Conservation (phyloP, 2,113 vertebrate genomes). For the Solea solea region DNA sequence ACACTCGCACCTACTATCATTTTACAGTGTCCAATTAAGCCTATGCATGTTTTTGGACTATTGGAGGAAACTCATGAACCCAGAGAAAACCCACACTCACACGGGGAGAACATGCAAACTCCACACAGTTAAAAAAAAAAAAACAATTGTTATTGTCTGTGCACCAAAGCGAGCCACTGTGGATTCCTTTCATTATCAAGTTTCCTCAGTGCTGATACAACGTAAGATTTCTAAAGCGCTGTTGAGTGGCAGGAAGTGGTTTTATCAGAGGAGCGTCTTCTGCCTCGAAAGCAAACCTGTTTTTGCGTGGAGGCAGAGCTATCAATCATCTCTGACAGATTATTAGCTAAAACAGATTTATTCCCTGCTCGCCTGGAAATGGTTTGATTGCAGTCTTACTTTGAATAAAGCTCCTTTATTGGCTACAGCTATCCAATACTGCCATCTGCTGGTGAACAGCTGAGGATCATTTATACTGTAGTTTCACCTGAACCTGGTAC, state of each 20-base stretch:
- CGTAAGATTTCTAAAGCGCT: conserved; percentile 1
- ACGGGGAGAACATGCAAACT: too few relatives aligned
- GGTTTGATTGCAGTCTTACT: conserved; percentile 36
- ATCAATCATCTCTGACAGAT: conserved; percentile 56
- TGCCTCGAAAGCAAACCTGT: conserved; percentile 37
- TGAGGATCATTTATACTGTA: not conserved
- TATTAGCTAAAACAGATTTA: conserved; percentile 41
- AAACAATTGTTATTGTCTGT: conserved; percentile 30
- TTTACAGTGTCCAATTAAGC: too few relatives aligned
- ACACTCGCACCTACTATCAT: too few relatives aligned
- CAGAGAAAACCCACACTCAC: too few relatives aligned
- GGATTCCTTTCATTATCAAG: conserved; percentile 8
- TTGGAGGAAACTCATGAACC: too few relatives aligned
- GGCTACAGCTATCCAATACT: conserved; percentile 64
- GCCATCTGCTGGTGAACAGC: conserved; percentile 69
- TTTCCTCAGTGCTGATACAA: not conserved
- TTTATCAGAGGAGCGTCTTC: conserved; percentile 25
- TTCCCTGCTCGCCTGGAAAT: conserved; percentile 28
- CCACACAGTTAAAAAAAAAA: too few relatives aligned
- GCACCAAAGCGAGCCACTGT: conserved; percentile 12
- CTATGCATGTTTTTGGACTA: too few relatives aligned
- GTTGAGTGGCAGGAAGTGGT: conserved; percentile 16
- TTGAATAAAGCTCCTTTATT: conserved; percentile 1
- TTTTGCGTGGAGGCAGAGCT: conserved; percentile 28
- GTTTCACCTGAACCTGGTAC: not conserved